phyloP scores from a whole-genome alignment of 2,797 vertebrate species.

The Serranus cabrilla region DNA sequence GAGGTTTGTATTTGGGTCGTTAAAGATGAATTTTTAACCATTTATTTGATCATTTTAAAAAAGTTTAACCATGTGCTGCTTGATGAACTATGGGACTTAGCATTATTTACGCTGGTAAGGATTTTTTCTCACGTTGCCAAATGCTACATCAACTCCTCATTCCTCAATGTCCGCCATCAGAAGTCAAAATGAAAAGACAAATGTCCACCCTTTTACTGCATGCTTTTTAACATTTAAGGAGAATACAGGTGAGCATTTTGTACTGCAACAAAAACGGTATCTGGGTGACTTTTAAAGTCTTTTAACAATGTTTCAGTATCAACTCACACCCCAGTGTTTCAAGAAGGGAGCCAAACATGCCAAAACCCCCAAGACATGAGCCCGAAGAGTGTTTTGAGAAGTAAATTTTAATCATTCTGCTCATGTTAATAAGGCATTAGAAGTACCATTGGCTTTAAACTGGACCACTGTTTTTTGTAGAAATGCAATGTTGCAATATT shows the following conservation, averaged over 20 bases:
- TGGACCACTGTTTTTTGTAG: conserved; percentile 42
- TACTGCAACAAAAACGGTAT: conserved; percentile 34
- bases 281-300: conserved; percentile 38
- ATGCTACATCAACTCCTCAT: conserved; percentile 36
- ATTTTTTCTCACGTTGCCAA: conserved; percentile 66
- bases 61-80: conserved; percentile 62
- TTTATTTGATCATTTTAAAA: conserved; percentile 43
- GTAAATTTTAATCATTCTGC: conserved; percentile 6
- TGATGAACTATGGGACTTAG: conserved; percentile 35
- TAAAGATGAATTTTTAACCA: conserved; percentile 40
- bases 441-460: conserved; percentile 18
- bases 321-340: conserved; percentile 57
- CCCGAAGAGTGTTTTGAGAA: conserved; percentile 28
- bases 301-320: conserved; percentile 53
- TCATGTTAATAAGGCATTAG: conserved; percentile 14
- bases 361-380: conserved; percentile 11
- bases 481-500: conserved; percentile 43
- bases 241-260: conserved; percentile 55
- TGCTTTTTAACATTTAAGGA: conserved; percentile 62
- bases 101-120: conserved; percentile 21
- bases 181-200: conserved; percentile 19
- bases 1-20: conserved; percentile 35
- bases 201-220: conserved; percentile 61
- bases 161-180: conserved; percentile 4
- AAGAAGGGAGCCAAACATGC: conserved; percentile 49